Conservation (phyloP, 1,140 invertebrate genomes). For the Acromyrmex heyeri region DNA sequence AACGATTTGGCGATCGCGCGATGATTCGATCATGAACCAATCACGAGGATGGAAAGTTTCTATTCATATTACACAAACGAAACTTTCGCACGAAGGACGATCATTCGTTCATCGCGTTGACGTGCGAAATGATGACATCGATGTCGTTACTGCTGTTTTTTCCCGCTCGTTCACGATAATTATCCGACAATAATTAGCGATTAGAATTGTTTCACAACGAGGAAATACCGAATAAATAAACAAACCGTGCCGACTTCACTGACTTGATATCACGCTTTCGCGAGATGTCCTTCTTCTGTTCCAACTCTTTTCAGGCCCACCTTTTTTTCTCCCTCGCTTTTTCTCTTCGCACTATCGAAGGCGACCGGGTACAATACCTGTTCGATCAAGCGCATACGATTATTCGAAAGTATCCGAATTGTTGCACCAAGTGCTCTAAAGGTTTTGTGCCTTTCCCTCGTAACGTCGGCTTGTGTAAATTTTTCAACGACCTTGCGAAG, state of each 20-base stretch:
- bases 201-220: slow-evolving; percentile 27
- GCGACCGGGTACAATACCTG: slow-evolving; percentile 47
- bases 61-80: neutral
- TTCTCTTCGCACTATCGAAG: slow-evolving; percentile 14
- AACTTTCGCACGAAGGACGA: slow-evolving; percentile 39
- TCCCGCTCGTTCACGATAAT: neutral
- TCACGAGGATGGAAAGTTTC: slow-evolving; percentile 53
- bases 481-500: slow-evolving; percentile 21
- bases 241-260: neutral
- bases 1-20: slow-evolving; percentile 20
- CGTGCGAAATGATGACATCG: neutral
- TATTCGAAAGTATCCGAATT: slow-evolving; percentile 51
- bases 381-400: slow-evolving; percentile 36
- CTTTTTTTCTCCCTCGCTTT: neutral
- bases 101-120: neutral
- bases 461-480: neutral
- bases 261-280: slow-evolving; percentile 9
- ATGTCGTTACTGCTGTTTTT: neutral
- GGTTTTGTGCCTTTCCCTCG: slow-evolving; percentile 34
- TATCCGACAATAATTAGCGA: slow-evolving; percentile 23
- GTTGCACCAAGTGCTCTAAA: slow-evolving; percentile 11
- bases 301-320: slow-evolving; percentile 24
- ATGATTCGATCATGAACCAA: slow-evolving; percentile 27
- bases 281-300: slow-evolving; percentile 45
- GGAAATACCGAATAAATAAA: slow-evolving; percentile 37